Evolutionary conservation across 1,140 invertebrate genomes (phyloP), one percentile per base, ranked within the genome.

Genomic region (Drosophila hydei): DNA sequence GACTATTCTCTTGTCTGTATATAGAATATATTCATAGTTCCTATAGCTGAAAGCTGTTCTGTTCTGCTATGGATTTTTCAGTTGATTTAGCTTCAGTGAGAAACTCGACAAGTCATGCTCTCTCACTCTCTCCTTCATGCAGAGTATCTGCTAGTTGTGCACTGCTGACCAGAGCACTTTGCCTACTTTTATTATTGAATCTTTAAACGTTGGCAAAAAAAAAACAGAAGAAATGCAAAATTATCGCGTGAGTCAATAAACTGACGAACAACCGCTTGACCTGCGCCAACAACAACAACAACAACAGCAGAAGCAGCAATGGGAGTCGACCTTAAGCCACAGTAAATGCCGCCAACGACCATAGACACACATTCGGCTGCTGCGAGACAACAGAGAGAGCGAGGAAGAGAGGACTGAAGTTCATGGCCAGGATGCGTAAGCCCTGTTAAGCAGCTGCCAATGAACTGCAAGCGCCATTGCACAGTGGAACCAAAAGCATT

Each of bases 211-310:
- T 33, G 30, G 12, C 30, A 33, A 33, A 33, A 23, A 4, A 3
- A 23, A 33, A 33, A 0, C 1, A 3, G 30, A 33, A 33, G 12
- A 8, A 33, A 33, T 33, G 30, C 21, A 12, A 71, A 58, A 62
- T 74, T 58, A 74, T 74, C 67, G 52, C 59, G 11, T 16, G 52
- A 61, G 72, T 70, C 72, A 74, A 74, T 70, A 74, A 69, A 74
- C 71, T 73, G 71, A 7, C 30, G 18, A 51, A 40, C 45, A 48
- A 54, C 52, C 59, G 45, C 18, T 62, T 71, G 58, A 71, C 60
- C 68, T 64, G 59, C 33, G 50, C 14, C 50, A 62, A 23, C 16
- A 11, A 30, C 36, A 40, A 16, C 14, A n/a, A 50, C 11, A 50
- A 16, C 27, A 58, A 21, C 63, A 21, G 4, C 21, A 25, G 7